Conservation (phyloP, 64 coral and sea anemone genomes). For the Astreopora myriophthalma region DNA sequence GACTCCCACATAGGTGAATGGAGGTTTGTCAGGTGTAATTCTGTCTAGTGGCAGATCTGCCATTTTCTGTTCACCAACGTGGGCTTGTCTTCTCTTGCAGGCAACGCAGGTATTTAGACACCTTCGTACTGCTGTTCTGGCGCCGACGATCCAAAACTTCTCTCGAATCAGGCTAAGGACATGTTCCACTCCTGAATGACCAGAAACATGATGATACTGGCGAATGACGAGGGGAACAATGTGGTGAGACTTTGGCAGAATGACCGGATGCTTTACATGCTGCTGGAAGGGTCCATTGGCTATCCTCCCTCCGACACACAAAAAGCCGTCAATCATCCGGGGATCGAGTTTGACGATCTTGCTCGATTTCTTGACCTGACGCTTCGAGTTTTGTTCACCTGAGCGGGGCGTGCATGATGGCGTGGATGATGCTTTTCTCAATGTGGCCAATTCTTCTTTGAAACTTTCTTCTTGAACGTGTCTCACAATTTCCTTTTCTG, state of each 20-base stretch:
- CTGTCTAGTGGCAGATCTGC: no score
- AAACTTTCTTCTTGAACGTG: conserved; percentile 13
- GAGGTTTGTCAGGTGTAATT: no score
- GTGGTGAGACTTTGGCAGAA: not conserved
- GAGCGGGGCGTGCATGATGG: not conserved
- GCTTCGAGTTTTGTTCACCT: conserved; percentile 3
- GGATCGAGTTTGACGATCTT: not conserved
- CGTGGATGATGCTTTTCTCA: not conserved
- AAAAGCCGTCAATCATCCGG: not conserved
- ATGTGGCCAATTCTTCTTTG: conserved; percentile 1
- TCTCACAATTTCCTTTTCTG: not conserved
- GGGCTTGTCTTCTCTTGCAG: no score
- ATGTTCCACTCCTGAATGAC: no score
- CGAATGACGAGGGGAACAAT: not conserved
- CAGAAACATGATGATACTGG: not conserved
- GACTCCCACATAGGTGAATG: no score
- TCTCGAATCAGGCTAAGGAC: no score
- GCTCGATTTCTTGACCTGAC: not conserved
- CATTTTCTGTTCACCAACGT: no score
- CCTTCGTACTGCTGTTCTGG: no score
- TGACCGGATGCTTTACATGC: not conserved
- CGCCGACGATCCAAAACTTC: no score
- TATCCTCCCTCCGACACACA: not conserved
- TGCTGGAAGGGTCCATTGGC: conserved; percentile 16
- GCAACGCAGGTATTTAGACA: no score